phyloP scores from a whole-genome alignment of 2,113 vertebrate species.

The Crocuta crocuta region DNA sequence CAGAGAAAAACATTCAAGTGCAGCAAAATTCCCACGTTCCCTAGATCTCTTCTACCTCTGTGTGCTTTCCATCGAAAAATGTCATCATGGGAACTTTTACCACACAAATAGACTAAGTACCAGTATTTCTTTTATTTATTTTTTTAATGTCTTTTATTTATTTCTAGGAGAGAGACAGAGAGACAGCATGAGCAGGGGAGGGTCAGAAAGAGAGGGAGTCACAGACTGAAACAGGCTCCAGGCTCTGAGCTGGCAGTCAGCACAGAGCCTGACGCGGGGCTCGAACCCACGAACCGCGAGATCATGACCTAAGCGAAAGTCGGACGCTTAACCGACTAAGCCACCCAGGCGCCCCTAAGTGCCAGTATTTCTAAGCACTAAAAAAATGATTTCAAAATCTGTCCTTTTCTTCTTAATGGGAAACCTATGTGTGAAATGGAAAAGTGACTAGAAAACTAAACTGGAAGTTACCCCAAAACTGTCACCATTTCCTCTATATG shows the following conservation, averaged over 20 bases:
- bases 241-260: no score
- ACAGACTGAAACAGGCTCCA: no score
- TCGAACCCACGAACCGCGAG: no score
- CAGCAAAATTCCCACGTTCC: background rate
- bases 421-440: background rate
- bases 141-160: no score
- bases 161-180: no score
- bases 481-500: conserved; percentile 13
- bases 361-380: background rate
- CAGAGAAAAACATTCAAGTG: conserved; percentile 22
- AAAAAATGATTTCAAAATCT: conserved; percentile 7
- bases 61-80: background rate
- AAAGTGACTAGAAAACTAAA: conserved; percentile 13
- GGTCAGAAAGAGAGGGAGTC: no score
- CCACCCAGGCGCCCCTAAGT: background rate
- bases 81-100: background rate
- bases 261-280: no score
- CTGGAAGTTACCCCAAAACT: background rate
- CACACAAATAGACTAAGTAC: background rate
- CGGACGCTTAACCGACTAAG: no score
- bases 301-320: no score
- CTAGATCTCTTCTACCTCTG: background rate
- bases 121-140: background rate
- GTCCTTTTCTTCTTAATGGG: background rate
- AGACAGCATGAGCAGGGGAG: no score